Base-by-base conservation (phyloP, 2,797 vertebrate genomes). In the Amphiprion clarkii region DNA sequence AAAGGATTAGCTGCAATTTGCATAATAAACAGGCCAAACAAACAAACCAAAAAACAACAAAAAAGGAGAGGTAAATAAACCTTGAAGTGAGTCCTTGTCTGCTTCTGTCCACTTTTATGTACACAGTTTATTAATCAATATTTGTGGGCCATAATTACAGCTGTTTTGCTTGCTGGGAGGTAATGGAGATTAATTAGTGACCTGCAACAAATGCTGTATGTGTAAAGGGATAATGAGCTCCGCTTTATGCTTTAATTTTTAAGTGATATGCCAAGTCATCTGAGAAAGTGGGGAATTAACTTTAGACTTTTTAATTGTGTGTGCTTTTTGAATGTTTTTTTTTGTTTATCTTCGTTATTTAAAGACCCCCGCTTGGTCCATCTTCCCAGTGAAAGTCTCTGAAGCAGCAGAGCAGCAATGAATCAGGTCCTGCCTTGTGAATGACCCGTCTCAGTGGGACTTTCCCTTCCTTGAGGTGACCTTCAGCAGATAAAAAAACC, bases 171-270 rank as follows among this genome's bases (percentile, higher is more conserved):
- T 93, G 90, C 95, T 95, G 90, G 83, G 95, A 93, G 93, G 76
- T 97, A 96, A 96, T 95, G 93, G 90, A 96, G 96, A 97, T 96
- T 95, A 97, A 97, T 97, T 97, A 96, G 95, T 96, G 95, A 96
- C 95, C 96, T 95, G 95, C 87, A 95, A 95, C 90, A 95, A 95
- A 95, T 93, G 93, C 95, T 92, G 93, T 95, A 93, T 93, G 88
- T 92, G 92, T 94, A 92, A 80, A 91, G 92, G 91, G 93, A 94
- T 97, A 97, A 97, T 96, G 95, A 95, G 96, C 94, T 94, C 87
- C 87, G 94, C 87, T 95, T 94, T 92, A 92, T 92, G 89, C 93
- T 92, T 95, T 95, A 84, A 96, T 96, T 96, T 96, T 95, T 95
- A 96, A 96, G 94, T 94, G 94, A 96, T 97, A 96, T 96, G 95